A percentile compares a stretch with the other conserved stretches of the same genome.
Evolutionary conservation across 2,797 vertebrate genomes (phyloP).

Genomic region (Parotocinclus haroldoi): DNA sequence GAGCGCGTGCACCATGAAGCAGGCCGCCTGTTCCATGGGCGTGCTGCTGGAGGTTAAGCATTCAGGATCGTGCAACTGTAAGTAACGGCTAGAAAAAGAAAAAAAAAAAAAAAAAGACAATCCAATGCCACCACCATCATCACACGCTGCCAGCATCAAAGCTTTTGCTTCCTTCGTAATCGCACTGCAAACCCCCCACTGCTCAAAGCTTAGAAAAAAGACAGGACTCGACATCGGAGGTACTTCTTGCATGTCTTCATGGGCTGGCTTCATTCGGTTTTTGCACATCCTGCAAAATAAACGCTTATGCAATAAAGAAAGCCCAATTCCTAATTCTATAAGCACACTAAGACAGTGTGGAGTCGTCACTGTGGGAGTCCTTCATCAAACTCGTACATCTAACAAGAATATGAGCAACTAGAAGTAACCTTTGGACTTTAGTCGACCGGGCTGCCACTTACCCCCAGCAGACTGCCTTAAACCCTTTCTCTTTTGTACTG

Average conservation of each 20-base stretch:
- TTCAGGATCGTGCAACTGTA: conserved; percentile 99
- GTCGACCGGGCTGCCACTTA: conserved; percentile 46
- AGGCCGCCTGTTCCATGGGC: conserved; percentile 90
- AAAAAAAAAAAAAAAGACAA: conserved; percentile 72
- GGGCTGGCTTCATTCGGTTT: conserved; percentile 63
- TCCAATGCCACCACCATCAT: conserved; percentile 64
- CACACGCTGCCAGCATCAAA: conserved; percentile 45
- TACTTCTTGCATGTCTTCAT: conserved; percentile 67
- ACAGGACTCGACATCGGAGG: conserved; percentile 69
- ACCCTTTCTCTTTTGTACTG: conserved; percentile 12
- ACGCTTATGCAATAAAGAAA: too few relatives aligned
- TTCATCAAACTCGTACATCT: conserved; percentile 54
- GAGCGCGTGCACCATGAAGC: conserved; percentile 95
- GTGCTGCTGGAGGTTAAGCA: conserved; percentile 96
- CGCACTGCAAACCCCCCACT: conserved; percentile 45
- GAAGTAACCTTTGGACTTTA: conserved; percentile 54
- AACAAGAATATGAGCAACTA: conserved; percentile 58
- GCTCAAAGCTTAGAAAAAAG: conserved; percentile 57
- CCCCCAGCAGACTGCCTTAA: conserved; percentile 61
- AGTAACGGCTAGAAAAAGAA: conserved; percentile 76
- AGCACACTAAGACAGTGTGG: too few relatives aligned
- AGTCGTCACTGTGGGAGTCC: too few relatives aligned
- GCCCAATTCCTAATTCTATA: too few relatives aligned
- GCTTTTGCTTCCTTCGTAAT: conserved; percentile 21
- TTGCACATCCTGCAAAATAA: conserved; percentile 11